These are phyloP conservation scores for Empidonax alnorum DNA, from an alignment of 2,113 vertebrate species.

Conservation along the genomic window DNA sequence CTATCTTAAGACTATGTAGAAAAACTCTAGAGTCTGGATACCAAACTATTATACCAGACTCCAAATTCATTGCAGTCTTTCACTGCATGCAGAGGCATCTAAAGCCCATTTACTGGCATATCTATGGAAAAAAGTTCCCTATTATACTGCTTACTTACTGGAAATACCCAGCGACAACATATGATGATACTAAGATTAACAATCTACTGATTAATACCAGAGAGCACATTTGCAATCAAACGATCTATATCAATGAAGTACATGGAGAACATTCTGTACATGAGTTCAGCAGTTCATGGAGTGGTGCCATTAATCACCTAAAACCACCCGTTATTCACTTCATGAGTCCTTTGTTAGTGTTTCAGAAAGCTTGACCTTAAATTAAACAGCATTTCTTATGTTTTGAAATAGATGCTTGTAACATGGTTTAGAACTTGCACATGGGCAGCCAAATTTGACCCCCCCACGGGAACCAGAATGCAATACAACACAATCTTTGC, in stretches of 20 bases:
- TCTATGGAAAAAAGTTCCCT: neutral
- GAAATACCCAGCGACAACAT: constrained; percentile 1
- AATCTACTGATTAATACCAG: constrained; percentile 39
- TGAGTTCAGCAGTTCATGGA: constrained; percentile 42
- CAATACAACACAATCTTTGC: neutral
- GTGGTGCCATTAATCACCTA: constrained; percentile 10
- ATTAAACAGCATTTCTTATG: neutral
- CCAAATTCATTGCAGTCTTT: neutral
- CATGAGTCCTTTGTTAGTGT: neutral
- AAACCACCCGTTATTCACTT: neutral
- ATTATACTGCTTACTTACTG: neutral
- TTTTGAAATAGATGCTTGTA: constrained; percentile 24
- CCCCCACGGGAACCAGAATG: neutral
- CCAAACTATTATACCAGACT: neutral
- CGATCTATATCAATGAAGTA: constrained; percentile 29
- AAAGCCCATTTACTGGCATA: neutral
- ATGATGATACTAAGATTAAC: constrained; percentile 15
- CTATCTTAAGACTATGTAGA: neutral
- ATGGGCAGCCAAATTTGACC: neutral
- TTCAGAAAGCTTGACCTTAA: constrained; percentile 18
- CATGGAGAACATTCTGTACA: constrained; percentile 51
- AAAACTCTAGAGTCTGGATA: neutral
- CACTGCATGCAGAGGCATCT: neutral
- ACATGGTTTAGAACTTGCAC: neutral
- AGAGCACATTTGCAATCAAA: constrained; percentile 44